Percentiles rank a stretch among this genome's conserved stretches.
Conservation (phyloP, 1,140 invertebrate species). For the Drosophila lacteicornis region DNA sequence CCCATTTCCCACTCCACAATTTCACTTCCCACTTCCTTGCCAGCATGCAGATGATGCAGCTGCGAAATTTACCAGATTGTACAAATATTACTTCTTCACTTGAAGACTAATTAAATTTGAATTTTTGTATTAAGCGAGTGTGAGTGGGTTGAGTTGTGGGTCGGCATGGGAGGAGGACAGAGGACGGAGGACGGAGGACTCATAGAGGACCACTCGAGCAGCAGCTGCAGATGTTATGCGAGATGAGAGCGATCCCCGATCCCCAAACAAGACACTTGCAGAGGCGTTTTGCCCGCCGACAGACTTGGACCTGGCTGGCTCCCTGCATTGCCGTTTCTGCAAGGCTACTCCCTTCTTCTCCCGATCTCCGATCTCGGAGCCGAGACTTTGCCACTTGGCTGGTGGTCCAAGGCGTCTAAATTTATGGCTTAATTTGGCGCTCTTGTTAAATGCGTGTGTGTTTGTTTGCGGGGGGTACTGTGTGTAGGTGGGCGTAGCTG, state of each 20-base stretch:
- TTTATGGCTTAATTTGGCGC: conserved; percentile 82
- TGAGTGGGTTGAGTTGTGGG: conserved; percentile 18
- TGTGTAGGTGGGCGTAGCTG: conserved; percentile 62
- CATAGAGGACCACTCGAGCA: conserved; percentile 29
- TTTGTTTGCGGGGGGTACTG: conserved; percentile 48
- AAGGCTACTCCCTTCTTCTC: not conserved
- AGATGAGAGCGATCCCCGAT: conserved; percentile 10
- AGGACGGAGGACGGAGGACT: not conserved
- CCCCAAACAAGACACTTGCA: conserved; percentile 52
- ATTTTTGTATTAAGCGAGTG: conserved; percentile 73
- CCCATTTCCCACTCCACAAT: conserved; percentile 24
- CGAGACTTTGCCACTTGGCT: conserved; percentile 58
- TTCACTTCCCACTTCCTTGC: conserved; percentile 62
- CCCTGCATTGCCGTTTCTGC: conserved; percentile 54
- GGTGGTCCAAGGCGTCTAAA: conserved; percentile 73
- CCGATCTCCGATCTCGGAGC: conserved; percentile 11
- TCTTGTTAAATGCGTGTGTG: conserved; percentile 76
- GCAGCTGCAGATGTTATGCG: conserved; percentile 33
- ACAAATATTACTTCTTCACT: conserved; percentile 82
- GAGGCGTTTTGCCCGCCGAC: conserved; percentile 60
- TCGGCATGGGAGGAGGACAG: conserved; percentile 13
- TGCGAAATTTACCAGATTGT: conserved; percentile 76
- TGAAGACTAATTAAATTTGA: conserved; percentile 83
- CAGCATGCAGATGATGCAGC: conserved; percentile 60
- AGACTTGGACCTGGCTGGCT: conserved; percentile 52